Evolutionary conservation across 2,113 vertebrate species (phyloP).

Genomic region (Phrynosoma platyrhinos): DNA sequence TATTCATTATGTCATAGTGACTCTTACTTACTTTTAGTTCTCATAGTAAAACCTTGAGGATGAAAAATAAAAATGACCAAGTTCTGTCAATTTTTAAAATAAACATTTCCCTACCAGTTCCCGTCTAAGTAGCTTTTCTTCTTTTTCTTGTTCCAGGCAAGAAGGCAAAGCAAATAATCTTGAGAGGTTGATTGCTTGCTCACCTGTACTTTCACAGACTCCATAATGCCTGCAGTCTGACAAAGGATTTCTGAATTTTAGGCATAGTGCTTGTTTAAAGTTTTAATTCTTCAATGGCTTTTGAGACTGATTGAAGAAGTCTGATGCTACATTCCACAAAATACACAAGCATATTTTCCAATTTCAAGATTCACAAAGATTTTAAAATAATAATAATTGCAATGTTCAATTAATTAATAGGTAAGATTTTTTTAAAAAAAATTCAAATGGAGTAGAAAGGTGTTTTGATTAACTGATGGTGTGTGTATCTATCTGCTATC

Average conservation of each 20-base stretch:
- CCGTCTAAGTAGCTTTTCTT: background rate
- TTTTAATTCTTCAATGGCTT: background rate
- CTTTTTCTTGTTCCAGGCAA: fast-evolving
- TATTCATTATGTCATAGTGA: background rate
- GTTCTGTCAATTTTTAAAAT: background rate
- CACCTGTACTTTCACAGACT: conserved; percentile 34
- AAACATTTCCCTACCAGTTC: background rate
- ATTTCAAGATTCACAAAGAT: background rate
- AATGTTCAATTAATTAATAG: background rate
- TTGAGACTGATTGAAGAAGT: conserved; percentile 23
- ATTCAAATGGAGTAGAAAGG: background rate
- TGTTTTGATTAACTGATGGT: background rate
- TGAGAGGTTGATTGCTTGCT: conserved; percentile 35
- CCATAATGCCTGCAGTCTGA: background rate
- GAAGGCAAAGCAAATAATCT: fast-evolving
- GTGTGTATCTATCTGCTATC: no score
- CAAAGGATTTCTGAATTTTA: background rate
- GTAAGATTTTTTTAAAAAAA: background rate
- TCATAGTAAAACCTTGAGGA: background rate
- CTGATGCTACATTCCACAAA: background rate
- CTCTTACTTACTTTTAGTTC: background rate
- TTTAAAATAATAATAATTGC: background rate
- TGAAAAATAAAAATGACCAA: conserved; percentile 16
- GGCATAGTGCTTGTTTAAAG: background rate
- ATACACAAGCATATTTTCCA: background rate